These are phyloP conservation scores for Tribolium castaneum DNA, from an alignment of 1,140 invertebrate species.

Conservation along the genomic window DNA sequence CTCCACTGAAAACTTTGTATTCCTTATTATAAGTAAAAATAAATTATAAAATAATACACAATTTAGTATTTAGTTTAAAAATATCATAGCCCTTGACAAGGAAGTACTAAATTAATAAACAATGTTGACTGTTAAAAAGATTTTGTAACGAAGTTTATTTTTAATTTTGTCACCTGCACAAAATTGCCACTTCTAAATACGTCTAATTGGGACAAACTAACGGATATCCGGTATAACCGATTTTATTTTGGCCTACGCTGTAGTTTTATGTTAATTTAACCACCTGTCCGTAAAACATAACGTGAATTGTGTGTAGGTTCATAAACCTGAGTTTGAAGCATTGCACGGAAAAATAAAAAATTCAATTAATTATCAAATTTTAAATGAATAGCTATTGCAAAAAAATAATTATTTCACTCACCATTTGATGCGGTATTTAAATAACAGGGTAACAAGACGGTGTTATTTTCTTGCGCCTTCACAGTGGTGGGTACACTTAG, in stretches of 20 bases:
- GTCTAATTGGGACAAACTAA: neutral
- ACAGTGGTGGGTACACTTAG: constrained; percentile 77
- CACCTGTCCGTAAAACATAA: neutral
- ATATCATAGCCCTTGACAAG: too few relatives aligned
- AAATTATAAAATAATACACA: too few relatives aligned
- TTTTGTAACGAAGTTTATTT: too few relatives aligned
- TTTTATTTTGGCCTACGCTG: neutral
- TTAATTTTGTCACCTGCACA: too few relatives aligned
- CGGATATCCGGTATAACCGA: neutral
- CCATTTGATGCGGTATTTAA: constrained; percentile 69
- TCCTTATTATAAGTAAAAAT: too few relatives aligned
- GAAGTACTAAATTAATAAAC: too few relatives aligned
- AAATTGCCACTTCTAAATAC: too few relatives aligned
- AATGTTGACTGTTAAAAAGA: too few relatives aligned
- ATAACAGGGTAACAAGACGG: constrained; percentile 79
- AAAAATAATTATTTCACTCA: constrained; percentile 42
- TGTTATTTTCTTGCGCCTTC: constrained; percentile 79
- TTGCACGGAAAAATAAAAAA: too few relatives aligned
- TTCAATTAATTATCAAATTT: neutral
- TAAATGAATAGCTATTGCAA: neutral
- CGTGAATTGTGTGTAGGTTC: neutral
- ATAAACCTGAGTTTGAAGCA: neutral
- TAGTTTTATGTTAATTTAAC: neutral
- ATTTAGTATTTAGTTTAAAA: too few relatives aligned
- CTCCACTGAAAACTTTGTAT: too few relatives aligned